Conservation (phyloP, 2,113 vertebrate species). For the Paracanthobrama guichenoti region DNA sequence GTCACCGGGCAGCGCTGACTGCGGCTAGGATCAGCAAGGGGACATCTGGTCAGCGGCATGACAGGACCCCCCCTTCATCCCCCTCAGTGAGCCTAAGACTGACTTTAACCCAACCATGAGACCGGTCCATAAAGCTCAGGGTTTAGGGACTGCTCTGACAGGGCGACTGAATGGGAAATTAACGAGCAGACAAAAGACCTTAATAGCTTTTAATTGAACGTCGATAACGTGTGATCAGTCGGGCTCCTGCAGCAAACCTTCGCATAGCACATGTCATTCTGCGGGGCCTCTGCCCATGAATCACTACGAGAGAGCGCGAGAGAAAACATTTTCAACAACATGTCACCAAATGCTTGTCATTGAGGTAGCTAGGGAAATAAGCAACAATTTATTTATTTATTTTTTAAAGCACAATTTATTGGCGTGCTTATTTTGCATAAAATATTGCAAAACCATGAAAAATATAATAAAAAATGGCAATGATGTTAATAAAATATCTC, state of each 20-base stretch:
- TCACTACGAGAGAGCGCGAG: neutral
- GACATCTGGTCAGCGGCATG: slow-evolving; percentile 92
- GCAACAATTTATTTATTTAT: no score
- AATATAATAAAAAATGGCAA: neutral
- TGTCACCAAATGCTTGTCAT: neutral
- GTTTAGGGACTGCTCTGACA: slow-evolving; percentile 74
- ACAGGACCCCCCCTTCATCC: slow-evolving; percentile 41
- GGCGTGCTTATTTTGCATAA: neutral
- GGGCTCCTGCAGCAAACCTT: slow-evolving; percentile 63
- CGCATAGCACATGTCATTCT: slow-evolving; percentile 75
- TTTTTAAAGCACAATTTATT: neutral
- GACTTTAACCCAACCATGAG: slow-evolving; percentile 63
- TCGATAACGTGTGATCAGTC: slow-evolving; percentile 76
- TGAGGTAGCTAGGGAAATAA: neutral
- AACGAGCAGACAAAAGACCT: slow-evolving; percentile 81
- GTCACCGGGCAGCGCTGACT: slow-evolving; percentile 80
- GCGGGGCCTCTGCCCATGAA: slow-evolving; percentile 4
- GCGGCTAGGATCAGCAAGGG: slow-evolving; percentile 72
- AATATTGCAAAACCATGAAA: neutral
- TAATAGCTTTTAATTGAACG: slow-evolving; percentile 84
- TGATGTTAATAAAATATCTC: neutral
- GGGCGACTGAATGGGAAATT: slow-evolving; percentile 74
- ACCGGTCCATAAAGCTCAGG: slow-evolving; percentile 63
- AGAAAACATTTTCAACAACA: neutral
- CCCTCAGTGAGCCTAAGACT: slow-evolving; percentile 36